Base-by-base conservation (phyloP, 2,113 vertebrate species). In the Bucco capensis region DNA sequence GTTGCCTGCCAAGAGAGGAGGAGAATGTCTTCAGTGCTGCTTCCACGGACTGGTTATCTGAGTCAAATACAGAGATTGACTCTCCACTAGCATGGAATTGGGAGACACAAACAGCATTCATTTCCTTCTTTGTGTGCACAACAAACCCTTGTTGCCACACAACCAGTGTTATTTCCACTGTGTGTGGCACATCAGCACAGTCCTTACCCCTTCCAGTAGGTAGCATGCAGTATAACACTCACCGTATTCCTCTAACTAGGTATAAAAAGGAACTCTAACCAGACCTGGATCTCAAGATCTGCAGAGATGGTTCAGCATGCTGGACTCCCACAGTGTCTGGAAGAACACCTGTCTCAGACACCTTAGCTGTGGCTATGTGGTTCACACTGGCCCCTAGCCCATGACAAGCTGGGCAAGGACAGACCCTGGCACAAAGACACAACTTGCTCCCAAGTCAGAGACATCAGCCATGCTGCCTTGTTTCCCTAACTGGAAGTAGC, bases 1-100 rank as follows among this genome's bases (percentile, higher is more conserved):
- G 99, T 98, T 99, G 99, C 99, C 99, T 99, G 96, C 47, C 90
- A 84, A 96, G 83, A 91, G 86, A 94, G 94, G 75, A 92, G 74
- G 73, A 79, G 74, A 83, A 19, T 28, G 73, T 83, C 94, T 96
- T 97, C 92, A 96, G 85, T 91, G 67, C 88, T 92, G 83, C 77
- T 92, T 90, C 89, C 73, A 87, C 54, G 54, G 80, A 92, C 47
- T 91, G 89, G 91, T 95, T 84, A 94, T 83, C 86, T 79, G 80
- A 92, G 76, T 92, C 92, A 94, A 91, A 86, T 35, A 80, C 1
- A 8, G 69, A 93, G 71, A 56, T 27, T 53, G 81, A 81, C 90
- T 86, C 58, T 67, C 67, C 89, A 28, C 58, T 74, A 58, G 33
- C 81, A 42, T 21, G 57, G 79, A 92, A 73, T 91, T 19, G 83